phyloP scores from a whole-genome alignment of 2,113 vertebrate species.

The Anhinga rufa region DNA sequence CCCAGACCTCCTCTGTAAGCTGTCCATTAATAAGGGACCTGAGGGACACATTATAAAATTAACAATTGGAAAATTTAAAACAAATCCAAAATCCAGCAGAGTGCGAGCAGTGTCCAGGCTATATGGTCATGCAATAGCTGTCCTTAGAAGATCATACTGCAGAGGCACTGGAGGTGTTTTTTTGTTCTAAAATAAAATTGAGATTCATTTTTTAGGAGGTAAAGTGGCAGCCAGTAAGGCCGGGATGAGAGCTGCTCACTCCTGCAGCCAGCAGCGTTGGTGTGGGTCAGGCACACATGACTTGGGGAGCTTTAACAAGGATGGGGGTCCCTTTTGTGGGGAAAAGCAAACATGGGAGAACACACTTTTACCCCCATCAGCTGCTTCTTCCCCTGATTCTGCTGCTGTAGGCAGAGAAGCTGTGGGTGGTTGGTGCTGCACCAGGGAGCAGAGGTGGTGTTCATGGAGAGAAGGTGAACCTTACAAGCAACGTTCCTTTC shows the following conservation, averaged over 20 bases:
- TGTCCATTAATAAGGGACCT: constrained; percentile 38
- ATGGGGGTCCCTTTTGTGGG: neutral
- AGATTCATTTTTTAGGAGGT: neutral
- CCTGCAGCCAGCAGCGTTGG: neutral
- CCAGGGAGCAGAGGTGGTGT: neutral
- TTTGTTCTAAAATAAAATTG: neutral
- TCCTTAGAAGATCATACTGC: neutral
- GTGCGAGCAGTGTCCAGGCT: neutral
- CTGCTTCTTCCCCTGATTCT: neutral
- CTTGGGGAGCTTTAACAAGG: neutral
- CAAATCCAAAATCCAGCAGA: neutral
- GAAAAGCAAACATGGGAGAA: neutral
- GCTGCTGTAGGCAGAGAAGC: neutral
- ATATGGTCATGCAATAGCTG: neutral
- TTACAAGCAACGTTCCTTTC: fast-evolving
- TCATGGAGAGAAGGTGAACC: neutral
- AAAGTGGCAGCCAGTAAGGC: neutral
- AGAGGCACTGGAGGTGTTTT: neutral
- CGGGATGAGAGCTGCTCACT: neutral
- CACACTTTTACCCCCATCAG: neutral
- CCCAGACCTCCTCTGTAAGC: constrained; percentile 31
- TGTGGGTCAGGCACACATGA: neutral
- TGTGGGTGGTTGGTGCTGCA: neutral
- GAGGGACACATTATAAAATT: constrained; percentile 47
- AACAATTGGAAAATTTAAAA: constrained; percentile 42